phyloP scores from a whole-genome alignment of 2,888 invertebrate species.

The Drosophila atroscutellata region DNA sequence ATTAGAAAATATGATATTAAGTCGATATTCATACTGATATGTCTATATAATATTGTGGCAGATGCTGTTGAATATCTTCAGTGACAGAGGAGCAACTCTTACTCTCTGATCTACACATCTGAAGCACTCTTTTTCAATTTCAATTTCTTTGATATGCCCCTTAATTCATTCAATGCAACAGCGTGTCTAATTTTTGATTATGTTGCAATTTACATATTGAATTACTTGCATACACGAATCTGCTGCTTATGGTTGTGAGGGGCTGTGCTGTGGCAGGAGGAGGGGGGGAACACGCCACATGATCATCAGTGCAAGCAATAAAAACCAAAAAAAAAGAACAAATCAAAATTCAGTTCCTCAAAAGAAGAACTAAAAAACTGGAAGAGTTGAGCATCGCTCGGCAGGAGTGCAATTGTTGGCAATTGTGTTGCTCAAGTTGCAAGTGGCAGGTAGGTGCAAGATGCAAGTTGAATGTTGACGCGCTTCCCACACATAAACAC shows the following conservation, averaged over 20 bases:
- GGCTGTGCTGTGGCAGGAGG: not conserved
- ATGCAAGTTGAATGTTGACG: slow-evolving; percentile 43
- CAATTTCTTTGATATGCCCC: slow-evolving; percentile 4
- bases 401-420: slow-evolving; percentile 65
- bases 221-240: slow-evolving; percentile 70
- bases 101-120: not conserved
- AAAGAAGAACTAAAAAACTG: slow-evolving; percentile 8
- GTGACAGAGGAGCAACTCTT: not conserved
- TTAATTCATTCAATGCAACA: slow-evolving; percentile 24
- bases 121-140: slow-evolving; percentile 1
- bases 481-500: slow-evolving; percentile 69
- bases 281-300: slow-evolving; percentile 23
- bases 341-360: slow-evolving; percentile 30
- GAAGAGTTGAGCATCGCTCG: slow-evolving; percentile 32
- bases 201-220: slow-evolving; percentile 81
- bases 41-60: not conserved
- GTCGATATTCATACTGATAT: not conserved
- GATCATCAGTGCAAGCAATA: slow-evolving; percentile 37
- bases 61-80: not conserved
- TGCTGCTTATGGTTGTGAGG: slow-evolving; percentile 1
- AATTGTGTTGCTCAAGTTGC: slow-evolving; percentile 47
- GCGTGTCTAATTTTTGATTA: slow-evolving; percentile 82
- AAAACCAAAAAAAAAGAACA: slow-evolving; percentile 35
- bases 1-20: not conserved
- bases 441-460: slow-evolving; percentile 25